A percentile compares a stretch with the other conserved stretches of the same genome.
These are phyloP conservation scores for Chelonus insularis DNA, from an alignment of 1,140 invertebrate species.

Conservation along the genomic window DNA sequence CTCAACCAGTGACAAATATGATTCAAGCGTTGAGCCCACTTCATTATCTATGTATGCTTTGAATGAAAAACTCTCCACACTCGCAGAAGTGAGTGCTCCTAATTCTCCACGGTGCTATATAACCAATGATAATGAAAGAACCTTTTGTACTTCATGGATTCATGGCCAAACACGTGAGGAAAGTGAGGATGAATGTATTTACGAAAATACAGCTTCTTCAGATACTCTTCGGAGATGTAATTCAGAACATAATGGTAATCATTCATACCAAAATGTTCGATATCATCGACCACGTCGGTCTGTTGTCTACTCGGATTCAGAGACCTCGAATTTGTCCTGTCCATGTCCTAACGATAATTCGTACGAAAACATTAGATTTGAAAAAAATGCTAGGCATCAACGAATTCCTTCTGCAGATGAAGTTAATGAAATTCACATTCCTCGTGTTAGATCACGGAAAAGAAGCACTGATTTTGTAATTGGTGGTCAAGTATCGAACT, in stretches of 20 bases:
- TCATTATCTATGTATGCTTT: constrained; percentile 19
- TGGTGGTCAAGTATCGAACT: constrained; percentile 41
- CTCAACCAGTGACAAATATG: constrained; percentile 41
- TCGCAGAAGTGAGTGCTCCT: constrained; percentile 44
- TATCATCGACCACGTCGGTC: constrained; percentile 33
- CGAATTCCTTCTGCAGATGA: constrained; percentile 32
- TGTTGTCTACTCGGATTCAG: constrained; percentile 31
- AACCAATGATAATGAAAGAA: constrained; percentile 25
- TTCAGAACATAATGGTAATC: constrained; percentile 36
- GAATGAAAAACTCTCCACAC: constrained; percentile 46
- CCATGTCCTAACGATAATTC: constrained; percentile 31
- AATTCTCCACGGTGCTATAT: constrained; percentile 42
- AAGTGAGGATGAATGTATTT: constrained; percentile 8
- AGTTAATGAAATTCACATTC: constrained; percentile 51
- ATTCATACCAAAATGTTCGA: constrained; percentile 39
- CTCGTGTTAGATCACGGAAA: constrained; percentile 43
- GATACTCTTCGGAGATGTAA: constrained; percentile 37
- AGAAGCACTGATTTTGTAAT: constrained; percentile 47
- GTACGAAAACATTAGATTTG: constrained; percentile 46
- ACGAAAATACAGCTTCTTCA: not conserved
- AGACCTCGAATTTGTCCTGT: constrained; percentile 33
- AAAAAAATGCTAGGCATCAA: constrained; percentile 29
- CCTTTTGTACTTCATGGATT: constrained; percentile 34
- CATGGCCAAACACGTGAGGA: constrained; percentile 7
- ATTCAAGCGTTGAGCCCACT: not conserved